These are phyloP conservation scores for Cataglyphis rosenhaueri DNA, from an alignment of 2,888 invertebrate genomes.

Conservation along the genomic window DNA sequence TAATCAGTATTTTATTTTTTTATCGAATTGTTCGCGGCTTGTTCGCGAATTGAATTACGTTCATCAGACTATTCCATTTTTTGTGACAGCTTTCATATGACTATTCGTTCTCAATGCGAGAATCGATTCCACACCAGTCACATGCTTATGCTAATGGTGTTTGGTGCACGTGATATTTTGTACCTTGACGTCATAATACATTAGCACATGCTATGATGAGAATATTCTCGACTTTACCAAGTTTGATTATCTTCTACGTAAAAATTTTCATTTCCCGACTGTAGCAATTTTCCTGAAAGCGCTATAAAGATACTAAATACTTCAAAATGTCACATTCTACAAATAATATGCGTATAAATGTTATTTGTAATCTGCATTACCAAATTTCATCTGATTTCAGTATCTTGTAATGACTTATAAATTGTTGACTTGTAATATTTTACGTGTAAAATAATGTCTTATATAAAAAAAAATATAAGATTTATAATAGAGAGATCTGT, in stretches of 20 bases:
- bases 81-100: conserved; percentile 12
- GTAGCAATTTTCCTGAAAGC: background rate
- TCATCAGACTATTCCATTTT: conserved; percentile 14
- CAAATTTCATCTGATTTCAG: background rate
- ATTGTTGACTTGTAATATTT: background rate
- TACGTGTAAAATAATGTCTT: background rate
- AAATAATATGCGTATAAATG: background rate
- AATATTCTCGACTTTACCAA: conserved; percentile 49
- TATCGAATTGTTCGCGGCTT: background rate
- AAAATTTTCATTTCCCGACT: background rate
- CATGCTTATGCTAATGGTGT: conserved; percentile 73
- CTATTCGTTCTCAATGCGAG: conserved; percentile 22
- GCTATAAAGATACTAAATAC: background rate
- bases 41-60: background rate
- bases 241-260: conserved; percentile 11
- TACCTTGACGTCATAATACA: conserved; percentile 68
- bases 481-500: background rate
- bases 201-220: conserved; percentile 69
- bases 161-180: conserved; percentile 61
- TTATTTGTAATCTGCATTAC: background rate
- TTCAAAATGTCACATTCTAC: background rate
- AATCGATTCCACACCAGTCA: conserved; percentile 63
- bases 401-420: background rate
- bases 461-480: background rate
- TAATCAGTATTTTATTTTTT: conserved; percentile 2